These are phyloP conservation scores for Limnephilus auricula DNA, from an alignment of 2,888 invertebrate species.

Conservation along the genomic window DNA sequence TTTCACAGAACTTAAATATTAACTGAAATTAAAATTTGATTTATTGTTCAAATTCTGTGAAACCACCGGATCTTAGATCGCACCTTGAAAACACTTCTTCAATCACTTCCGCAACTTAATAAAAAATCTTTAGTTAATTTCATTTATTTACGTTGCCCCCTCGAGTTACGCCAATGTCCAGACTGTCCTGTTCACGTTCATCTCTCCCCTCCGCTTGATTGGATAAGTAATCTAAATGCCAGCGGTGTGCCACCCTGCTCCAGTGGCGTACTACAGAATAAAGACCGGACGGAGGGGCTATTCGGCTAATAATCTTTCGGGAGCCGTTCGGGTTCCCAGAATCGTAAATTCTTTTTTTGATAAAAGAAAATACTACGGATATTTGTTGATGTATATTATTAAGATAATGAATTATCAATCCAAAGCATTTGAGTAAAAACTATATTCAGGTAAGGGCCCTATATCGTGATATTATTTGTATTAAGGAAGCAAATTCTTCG, in stretches of 20 bases:
- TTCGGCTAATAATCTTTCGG: conserved; percentile 1
- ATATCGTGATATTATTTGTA: no score
- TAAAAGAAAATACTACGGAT: neutral
- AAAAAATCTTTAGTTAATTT: neutral
- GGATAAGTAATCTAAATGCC: conserved; percentile 67
- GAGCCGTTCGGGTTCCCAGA: neutral
- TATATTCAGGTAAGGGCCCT: neutral
- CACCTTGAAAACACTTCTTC: neutral
- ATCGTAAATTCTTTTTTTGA: neutral
- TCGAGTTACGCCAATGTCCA: conserved; percentile 19
- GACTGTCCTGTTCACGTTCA: conserved; percentile 11
- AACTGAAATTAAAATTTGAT: no score
- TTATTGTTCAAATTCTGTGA: no score
- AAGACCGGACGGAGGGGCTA: neutral
- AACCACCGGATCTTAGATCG: neutral
- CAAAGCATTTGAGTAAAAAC: neutral
- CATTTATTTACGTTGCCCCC: neutral
- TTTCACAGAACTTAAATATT: no score
- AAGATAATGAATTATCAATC: neutral
- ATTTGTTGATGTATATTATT: neutral
- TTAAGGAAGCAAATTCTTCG: no score
- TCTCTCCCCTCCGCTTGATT: conserved; percentile 60
- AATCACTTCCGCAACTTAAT: neutral
- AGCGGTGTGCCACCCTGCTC: conserved; percentile 60
- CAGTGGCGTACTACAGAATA: neutral